Evolutionary conservation across 2,797 vertebrate species (phyloP).

Genomic region (Amniataba percoides): DNA sequence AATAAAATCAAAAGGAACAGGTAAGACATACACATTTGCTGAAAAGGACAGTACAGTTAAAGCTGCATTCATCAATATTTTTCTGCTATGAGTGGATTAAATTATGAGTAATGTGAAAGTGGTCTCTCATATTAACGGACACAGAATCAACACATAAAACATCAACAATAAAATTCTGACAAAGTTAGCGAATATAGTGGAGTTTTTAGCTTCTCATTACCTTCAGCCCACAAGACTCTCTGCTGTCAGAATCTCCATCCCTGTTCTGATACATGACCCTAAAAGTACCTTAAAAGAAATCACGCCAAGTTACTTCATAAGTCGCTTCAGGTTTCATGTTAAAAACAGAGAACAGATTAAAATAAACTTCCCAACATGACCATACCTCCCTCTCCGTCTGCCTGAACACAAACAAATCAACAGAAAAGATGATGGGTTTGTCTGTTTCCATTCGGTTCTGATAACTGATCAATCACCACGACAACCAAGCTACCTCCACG

Average conservation of each 20-base stretch:
- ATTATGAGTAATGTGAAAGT: background rate
- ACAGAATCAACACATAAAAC: background rate
- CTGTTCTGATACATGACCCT: constrained; percentile 33
- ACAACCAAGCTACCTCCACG: constrained; percentile 30
- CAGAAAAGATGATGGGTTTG: background rate
- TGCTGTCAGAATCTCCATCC: constrained; percentile 22
- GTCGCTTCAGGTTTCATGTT: background rate
- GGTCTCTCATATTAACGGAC: background rate
- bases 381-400: background rate
- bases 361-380: background rate
- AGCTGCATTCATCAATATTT: background rate
- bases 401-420: background rate
- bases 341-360: background rate
- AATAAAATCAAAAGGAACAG: background rate
- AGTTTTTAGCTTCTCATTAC: constrained; percentile 15
- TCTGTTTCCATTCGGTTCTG: background rate
- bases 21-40: no score
- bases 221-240: constrained; percentile 31
- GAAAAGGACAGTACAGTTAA: background rate
- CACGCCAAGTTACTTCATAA: background rate
- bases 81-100: background rate
- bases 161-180: no score
- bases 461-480: background rate
- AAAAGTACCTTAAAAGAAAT: background rate
- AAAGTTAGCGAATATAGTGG: background rate